Base-by-base conservation (phyloP, 92 coral and sea anemone species). In the Paragorgia papillata region DNA sequence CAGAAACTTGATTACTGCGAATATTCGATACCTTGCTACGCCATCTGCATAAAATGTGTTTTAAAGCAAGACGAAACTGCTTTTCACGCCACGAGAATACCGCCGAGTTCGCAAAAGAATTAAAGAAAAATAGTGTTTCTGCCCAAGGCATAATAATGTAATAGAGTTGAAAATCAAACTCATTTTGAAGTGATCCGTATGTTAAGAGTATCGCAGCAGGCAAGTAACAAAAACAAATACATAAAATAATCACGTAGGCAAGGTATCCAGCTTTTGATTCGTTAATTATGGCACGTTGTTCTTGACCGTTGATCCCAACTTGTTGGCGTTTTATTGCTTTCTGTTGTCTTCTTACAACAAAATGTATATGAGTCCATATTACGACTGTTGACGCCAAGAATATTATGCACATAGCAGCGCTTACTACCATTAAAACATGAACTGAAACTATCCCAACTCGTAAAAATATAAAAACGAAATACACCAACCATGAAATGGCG, bases 131-230 rank as follows among this genome's bases (percentile, higher is more conserved):
- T 8, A 62, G 44, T 0, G 69, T 62, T 33, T 62, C 69, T 17
- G 69, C 43, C 69, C 69, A 62, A 62, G 69, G 69, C 69, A 62
- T 29, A 14, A 29, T n/a, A 9, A 62, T 1, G 22, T 62, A 62
- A 29, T 29, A 22, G 19, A 29, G 32, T 19, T 21, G 43, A 29
- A 62, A 62, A 33, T 62, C 37, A 9, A 31, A 19, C 7, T 14
- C 46, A 25, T 62, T 13, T 1, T n/a, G 20, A 14, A 41, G 32
- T 33, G 43, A 37, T n/a, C n/a, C n/a, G 9, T 28, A 62, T 62
- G 22, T 32, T 17, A 24, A 7, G 25, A 62, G 1, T 5, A 62
- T 32, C 33, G 32, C 8, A 13, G 32, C 14, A 29, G 69, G 69
- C 37, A 22, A 18, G 43, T 15, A 27, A 62, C 69, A 62, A 37